These are phyloP conservation scores for Drosophila neotestacea DNA, from an alignment of 2,888 invertebrate species.

Conservation along the genomic window DNA sequence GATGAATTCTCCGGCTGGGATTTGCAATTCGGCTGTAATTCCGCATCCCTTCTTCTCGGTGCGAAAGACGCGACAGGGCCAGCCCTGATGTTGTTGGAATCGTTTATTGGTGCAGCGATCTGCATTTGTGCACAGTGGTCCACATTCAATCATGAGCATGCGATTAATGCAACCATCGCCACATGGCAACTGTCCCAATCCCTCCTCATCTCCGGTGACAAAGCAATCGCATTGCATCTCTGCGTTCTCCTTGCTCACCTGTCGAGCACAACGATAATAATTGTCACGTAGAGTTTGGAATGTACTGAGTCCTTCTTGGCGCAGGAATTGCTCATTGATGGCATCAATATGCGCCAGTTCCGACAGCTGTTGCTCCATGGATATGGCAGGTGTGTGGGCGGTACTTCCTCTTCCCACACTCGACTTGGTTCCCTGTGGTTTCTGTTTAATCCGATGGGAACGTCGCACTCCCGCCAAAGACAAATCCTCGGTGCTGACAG, in stretches of 20 bases:
- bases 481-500: slow-evolving; percentile 42
- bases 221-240: slow-evolving; percentile 98
- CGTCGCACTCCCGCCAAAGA: slow-evolving; percentile 87
- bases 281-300: slow-evolving; percentile 94
- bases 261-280: slow-evolving; percentile 93
- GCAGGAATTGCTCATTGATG: slow-evolving; percentile 83
- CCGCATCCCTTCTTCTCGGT: slow-evolving; percentile 99
- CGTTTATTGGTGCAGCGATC: slow-evolving; percentile 97
- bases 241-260: slow-evolving; percentile 95
- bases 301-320: slow-evolving; percentile 87
- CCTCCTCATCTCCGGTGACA: slow-evolving; percentile 94
- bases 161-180: slow-evolving; percentile 98
- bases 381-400: slow-evolving; percentile 86
- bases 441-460: slow-evolving; percentile 91
- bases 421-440: slow-evolving; percentile 86
- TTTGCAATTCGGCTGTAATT: slow-evolving; percentile 87
- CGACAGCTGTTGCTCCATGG: slow-evolving; percentile 81
- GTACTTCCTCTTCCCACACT: slow-evolving; percentile 85
- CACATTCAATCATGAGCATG: slow-evolving; percentile 98
- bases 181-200: slow-evolving; percentile 93
- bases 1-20: slow-evolving; percentile 92
- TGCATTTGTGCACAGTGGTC: slow-evolving; percentile 95
- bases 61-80: slow-evolving; percentile 93
- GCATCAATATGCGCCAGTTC: slow-evolving; percentile 82
- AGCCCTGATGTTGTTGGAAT: slow-evolving; percentile 95